These are phyloP conservation scores for Rhopilema esculentum DNA, from an alignment of 30 jellyfish, hydroid and myxozoan species.

Conservation along the genomic window DNA sequence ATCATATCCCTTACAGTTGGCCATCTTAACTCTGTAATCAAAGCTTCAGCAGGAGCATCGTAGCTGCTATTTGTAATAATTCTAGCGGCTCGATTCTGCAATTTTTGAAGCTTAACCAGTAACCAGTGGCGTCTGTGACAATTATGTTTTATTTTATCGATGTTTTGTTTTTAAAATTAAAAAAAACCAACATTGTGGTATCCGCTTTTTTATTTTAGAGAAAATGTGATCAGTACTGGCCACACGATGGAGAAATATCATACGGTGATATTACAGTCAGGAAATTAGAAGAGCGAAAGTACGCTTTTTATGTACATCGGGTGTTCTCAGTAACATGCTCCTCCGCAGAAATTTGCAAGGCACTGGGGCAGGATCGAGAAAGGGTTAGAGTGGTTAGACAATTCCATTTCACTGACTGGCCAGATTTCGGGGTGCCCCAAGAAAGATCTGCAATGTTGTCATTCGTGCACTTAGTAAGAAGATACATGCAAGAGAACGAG, in stretches of 20 bases:
- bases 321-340: constrained; percentile 50
- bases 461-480: constrained; percentile 69
- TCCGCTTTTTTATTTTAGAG: constrained; percentile 42
- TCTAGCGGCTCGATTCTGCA: no score
- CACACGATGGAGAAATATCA: constrained; percentile 58
- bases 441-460: constrained; percentile 76
- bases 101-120: no score
- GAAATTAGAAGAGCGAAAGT: constrained; percentile 57
- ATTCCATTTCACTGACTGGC: constrained; percentile 94
- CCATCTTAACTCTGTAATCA: no score
- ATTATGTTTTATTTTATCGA: no score
- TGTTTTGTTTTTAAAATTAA: not conserved
- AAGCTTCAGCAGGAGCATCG: no score
- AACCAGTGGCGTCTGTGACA: no score
- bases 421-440: constrained; percentile 91
- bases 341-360: constrained; percentile 9
- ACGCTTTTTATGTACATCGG: constrained; percentile 81
- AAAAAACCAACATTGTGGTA: not conserved
- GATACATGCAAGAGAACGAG: constrained; percentile 67
- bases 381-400: constrained; percentile 61
- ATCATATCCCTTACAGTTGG: no score
- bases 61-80: no score
- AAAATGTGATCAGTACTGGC: constrained; percentile 98
- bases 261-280: constrained; percentile 67
- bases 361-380: constrained; percentile 14